Conservation (phyloP, 2,797 vertebrate species). For the Coendou prehensilis region DNA sequence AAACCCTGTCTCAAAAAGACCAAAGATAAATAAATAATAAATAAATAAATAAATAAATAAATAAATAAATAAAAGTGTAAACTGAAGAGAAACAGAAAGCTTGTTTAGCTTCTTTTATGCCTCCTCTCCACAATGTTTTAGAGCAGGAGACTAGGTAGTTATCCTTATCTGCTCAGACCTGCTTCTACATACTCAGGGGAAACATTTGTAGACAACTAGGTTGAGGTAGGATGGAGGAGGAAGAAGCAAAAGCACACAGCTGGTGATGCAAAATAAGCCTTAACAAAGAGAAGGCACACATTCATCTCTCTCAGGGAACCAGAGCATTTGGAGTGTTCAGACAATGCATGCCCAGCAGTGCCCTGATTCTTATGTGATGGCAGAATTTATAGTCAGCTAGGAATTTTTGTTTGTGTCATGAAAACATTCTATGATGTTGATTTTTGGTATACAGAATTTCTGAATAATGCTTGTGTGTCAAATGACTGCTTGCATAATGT, state of each 20-base stretch:
- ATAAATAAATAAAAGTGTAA: not conserved
- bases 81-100: not conserved
- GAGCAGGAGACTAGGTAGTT: not conserved
- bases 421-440: not conserved
- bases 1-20: not conserved
- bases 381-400: constrained; percentile 5
- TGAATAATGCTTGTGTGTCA: constrained; percentile 1
- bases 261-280: not conserved
- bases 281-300: not conserved
- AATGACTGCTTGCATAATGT: not conserved
- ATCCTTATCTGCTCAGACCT: not conserved
- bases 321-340: not conserved
- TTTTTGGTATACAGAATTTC: constrained; percentile 27
- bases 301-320: not conserved
- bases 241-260: not conserved
- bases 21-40: too few species aligned
- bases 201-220: not conserved
- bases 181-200: not conserved
- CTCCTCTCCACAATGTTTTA: not conserved
- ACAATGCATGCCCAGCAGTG: not conserved
- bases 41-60: too few species aligned
- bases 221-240: not conserved
- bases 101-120: not conserved
- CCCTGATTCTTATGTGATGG: not conserved
- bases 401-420: not conserved